A percentile compares a stretch with the other conserved stretches of the same genome.
phyloP scores from a whole-genome alignment of 1,140 invertebrate species.

The Lanistes nyassanus region DNA sequence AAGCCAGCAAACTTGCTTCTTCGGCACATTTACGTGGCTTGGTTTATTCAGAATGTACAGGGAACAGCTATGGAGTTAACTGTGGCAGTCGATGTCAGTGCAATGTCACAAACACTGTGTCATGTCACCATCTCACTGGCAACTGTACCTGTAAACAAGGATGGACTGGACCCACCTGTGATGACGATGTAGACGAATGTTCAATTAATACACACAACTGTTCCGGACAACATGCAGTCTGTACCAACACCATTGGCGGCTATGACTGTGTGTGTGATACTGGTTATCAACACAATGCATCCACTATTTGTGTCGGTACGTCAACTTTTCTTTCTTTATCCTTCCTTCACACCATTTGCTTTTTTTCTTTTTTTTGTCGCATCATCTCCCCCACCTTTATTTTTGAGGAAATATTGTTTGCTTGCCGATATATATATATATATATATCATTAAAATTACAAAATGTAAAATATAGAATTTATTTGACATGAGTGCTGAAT shows the following conservation, averaged over 20 bases:
- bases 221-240: neutral
- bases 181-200: conserved; percentile 17
- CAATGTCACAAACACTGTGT: neutral
- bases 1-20: too few relatives aligned
- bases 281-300: neutral
- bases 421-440: too few relatives aligned
- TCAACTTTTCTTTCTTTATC: too few relatives aligned
- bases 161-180: conserved; percentile 13
- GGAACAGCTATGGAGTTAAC: neutral
- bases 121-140: conserved; percentile 17
- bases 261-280: conserved; percentile 10
- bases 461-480: too few relatives aligned
- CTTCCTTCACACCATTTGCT: too few relatives aligned
- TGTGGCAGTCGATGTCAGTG: conserved; percentile 4
- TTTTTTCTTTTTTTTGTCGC: too few relatives aligned
- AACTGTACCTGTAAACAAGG: neutral
- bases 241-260: conserved; percentile 9
- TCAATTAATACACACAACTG: neutral
- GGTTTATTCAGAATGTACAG: conserved; percentile 2
- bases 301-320: too few relatives aligned
- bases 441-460: too few relatives aligned
- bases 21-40: too few relatives aligned
- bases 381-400: too few relatives aligned
- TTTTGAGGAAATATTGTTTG: too few relatives aligned
- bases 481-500: too few relatives aligned